Evolutionary conservation across 2,888 invertebrate species (phyloP), one percentile per base, ranked within the genome.

Genomic region (Shargacucullia verbasci): DNA sequence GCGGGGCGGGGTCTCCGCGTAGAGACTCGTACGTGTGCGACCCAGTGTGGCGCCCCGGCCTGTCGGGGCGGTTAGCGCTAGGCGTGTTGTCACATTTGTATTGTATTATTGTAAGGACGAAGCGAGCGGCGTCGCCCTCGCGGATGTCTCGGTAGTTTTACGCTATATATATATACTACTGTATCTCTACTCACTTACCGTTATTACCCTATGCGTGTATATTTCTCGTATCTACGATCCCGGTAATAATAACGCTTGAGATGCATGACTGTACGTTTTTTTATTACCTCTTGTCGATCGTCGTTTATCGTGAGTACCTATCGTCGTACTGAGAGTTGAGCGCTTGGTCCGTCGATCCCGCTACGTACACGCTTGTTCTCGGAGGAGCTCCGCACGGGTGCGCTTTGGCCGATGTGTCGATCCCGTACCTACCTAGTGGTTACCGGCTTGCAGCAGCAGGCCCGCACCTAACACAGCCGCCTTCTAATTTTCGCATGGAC

Each of bases 231-330:
- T 88, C 91, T 91, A 90, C 91, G 94, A 95, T 96, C 96, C 96
- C 96, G 96, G 96, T 96, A 97, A 97, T 96, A 97, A 97, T 96
- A 96, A 97, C 96, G 96, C 96, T 97, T 97, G 95, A 95, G 87
- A 96, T 96, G 96, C 96, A 97, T 97, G 97, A 95, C 96, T 96
- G 96, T 96, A 96, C 96, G 96, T 97, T 96, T 96, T 86, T 92
- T 94, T 93, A 92, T 93, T 94, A 93, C 92, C 91, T 94, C 91
- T 91, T 91, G 90, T 91, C 89, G 88, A 90, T 88, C 91, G 91
- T 90, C 91, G 89, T 92, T 84, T 83, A 83, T 86, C 91, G 91
- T 86, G 88, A 88, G 85, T 89, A 87, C 81, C 73, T 79, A 61
- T 88, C 90, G 91, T 89, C 91, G 91, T 89, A 88, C 90, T 90